Base-by-base conservation (phyloP, 2,113 vertebrate species). In the Anhinga rufa region DNA sequence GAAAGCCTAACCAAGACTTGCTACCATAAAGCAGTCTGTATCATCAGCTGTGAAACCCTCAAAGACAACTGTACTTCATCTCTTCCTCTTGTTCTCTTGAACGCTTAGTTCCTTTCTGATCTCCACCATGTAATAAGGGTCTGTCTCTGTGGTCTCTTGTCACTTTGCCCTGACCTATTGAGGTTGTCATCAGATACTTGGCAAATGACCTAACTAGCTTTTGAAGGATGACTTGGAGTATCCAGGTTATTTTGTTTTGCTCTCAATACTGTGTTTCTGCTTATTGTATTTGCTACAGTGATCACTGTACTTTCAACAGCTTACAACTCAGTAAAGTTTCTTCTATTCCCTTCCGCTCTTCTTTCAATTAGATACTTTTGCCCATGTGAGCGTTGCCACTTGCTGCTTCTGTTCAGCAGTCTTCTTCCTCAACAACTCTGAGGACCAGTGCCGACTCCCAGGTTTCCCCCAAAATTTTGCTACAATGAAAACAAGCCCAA, bases 391-490 rank as follows among this genome's bases (percentile, higher is more conserved):
- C n/a, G 25, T 4, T 66, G 46, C n/a, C 49, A 72, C 10, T 40
- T 2, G 1, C 9, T 28, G 26, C 82, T 83, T 84, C 36, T 85
- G 51, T 52, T 64, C 52, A 48, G 28, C 36, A 46, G 19, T 2
- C 31, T 40, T 24, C 17, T 14, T 62, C 20, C 64, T 36, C 38
- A 78, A 36, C 16, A 69, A 22, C 42, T 29, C 2, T 4, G 10
- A 74, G 34, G 42, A 64, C 31, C 5, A n/a, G 1, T 4, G 29
- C 5, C 0, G 0, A 42, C 17, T 40, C 8, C 42, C 49, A 70
- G 61, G 24, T 68, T 32, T 17, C 12, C 24, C 20, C 14, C 15
- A 5, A 65, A 68, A 48, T 76, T 68, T 64, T 90, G 26, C 48
- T 87, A 64, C 48, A 48, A n/a, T 32, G 26, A 68, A 71, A 78